Conservation (phyloP, 2,797 vertebrate species). For the Fundulus diaphanus region DNA sequence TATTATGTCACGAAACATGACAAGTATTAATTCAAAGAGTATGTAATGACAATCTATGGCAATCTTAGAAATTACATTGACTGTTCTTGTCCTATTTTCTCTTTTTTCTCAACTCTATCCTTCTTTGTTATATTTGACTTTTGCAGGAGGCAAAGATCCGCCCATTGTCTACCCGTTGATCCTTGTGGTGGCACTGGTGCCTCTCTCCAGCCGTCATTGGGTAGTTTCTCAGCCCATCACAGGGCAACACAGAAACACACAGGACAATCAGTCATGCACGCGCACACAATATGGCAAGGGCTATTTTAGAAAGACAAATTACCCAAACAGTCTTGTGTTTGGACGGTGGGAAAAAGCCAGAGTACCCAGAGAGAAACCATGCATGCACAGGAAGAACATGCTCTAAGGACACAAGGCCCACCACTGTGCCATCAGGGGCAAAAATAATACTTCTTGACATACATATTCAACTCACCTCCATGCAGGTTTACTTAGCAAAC, state of each 20-base stretch:
- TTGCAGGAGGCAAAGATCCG: too few species aligned
- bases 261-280: background rate
- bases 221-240: background rate
- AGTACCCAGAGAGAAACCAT: background rate
- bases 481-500: background rate
- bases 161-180: background rate
- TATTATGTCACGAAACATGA: too few species aligned
- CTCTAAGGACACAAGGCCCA: background rate
- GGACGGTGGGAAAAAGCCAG: background rate
- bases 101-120: too few species aligned
- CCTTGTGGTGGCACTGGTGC: background rate
- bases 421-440: background rate
- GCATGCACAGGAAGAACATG: background rate
- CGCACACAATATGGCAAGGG: background rate
- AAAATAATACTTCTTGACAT: background rate
- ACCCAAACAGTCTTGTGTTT: background rate
- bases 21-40: too few species aligned
- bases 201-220: background rate
- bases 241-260: background rate
- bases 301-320: background rate
- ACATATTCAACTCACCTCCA: background rate
- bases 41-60: too few species aligned
- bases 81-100: too few species aligned
- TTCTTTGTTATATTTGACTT: too few species aligned
- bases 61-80: too few species aligned